Evolutionary conservation across 37 sponge, comb jelly and placozoan species (phyloP), one percentile per base, ranked within the genome.

Genomic region (Oopsacas minuta): DNA sequence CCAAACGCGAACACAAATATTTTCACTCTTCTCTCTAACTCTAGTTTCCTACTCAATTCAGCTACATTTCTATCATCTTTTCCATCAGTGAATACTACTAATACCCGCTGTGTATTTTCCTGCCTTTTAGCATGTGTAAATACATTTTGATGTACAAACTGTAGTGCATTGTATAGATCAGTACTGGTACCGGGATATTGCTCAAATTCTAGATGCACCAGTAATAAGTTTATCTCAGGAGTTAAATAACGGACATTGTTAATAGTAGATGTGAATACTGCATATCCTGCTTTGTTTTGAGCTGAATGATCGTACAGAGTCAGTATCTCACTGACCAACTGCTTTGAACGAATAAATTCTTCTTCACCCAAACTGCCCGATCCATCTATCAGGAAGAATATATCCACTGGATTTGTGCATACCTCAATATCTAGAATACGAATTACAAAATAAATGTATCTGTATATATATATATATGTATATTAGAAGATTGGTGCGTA

Each of bases 291-390:
- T n/a, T 34, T 61, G 75, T 61, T 61, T 61, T 34, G 20, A 61
- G 22, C 75, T 12, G 75, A n/a, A n/a, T 5, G 22, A n/a, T 12
- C 28, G 75, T 61, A 61, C 75, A 61, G 22, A n/a, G 32, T n/a
- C 28, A 61, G 75, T 25, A 61, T 61, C 30, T 61, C 32, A 61
- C 75, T 61, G 22, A 61, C 75, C 75, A 61, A n/a, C 7, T 61
- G 28, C 30, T 61, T 61, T 61, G 75, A 61, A 12, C 20, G 75
- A 3, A 61, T 5, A 61, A 61, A 61, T 3, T 61, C 75, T n/a
- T 61, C 75, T 61, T 61, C 75, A 3, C 75, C 75, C 75, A 61
- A 61, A 61, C 75, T 61, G 75, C 75, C 75, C 20, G 75, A 61
- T n/a, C 75, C 75, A 61, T 61, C 75, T 32, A 61, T 61, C 75